Conservation (phyloP, 2,797 vertebrate species). For the Arremon brunneinucha region DNA sequence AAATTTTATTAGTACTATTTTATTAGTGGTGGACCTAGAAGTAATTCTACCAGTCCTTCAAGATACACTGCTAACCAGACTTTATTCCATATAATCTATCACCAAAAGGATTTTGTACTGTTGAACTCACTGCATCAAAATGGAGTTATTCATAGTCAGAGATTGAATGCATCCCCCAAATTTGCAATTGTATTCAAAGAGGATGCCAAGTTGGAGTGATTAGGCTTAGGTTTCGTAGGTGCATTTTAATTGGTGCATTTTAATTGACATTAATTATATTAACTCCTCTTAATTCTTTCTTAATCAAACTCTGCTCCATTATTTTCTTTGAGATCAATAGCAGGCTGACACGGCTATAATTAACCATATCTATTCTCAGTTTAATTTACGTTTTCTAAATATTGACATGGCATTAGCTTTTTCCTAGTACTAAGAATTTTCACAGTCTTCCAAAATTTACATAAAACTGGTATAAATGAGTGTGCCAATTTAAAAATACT, state of each 20-base stretch:
- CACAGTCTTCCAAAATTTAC: not conserved
- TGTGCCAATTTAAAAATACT: not conserved
- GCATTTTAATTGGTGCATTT: too few relatives aligned
- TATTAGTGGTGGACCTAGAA: not conserved
- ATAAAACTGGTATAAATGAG: not conserved
- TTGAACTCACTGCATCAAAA: not conserved
- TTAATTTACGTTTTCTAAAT: not conserved
- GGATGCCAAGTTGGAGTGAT: not conserved
- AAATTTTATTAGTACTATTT: not conserved
- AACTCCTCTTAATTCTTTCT: not conserved
- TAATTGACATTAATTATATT: not conserved
- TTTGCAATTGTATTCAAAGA: not conserved
- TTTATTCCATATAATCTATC: not conserved
- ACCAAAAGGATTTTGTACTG: not conserved
- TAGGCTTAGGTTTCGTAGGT: not conserved
- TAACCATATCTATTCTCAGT: not conserved
- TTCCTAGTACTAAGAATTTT: not conserved
- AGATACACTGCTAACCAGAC: not conserved
- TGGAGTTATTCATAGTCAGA: not conserved
- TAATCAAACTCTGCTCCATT: not conserved
- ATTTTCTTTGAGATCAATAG: not conserved
- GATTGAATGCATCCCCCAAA: accelerated
- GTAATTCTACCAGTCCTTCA: not conserved
- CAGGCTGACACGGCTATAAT: not conserved
- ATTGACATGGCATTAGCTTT: not conserved